These are phyloP conservation scores for Papilio dardanus DNA, from an alignment of 1,140 invertebrate genomes.

Conservation along the genomic window DNA sequence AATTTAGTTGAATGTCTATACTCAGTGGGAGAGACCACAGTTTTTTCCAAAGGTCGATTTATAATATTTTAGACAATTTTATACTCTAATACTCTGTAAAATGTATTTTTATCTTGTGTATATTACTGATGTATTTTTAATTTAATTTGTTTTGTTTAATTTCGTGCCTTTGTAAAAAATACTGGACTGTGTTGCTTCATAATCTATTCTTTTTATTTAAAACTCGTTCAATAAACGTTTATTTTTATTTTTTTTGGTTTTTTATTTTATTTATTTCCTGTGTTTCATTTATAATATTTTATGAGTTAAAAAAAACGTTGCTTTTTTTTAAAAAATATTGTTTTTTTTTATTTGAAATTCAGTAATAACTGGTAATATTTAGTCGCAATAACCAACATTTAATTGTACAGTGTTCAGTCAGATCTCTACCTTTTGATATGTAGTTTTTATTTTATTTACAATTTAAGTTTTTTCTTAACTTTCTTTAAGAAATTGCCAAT, in stretches of 20 bases:
- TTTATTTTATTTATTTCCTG: constrained; percentile 42
- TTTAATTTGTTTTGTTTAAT: constrained; percentile 34
- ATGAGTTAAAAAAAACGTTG: not conserved
- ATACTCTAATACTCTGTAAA: not conserved
- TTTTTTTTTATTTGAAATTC: too few species aligned
- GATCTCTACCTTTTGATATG: not conserved
- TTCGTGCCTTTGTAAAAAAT: constrained; percentile 46
- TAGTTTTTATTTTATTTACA: not conserved
- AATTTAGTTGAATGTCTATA: not conserved
- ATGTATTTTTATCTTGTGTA: constrained; percentile 1
- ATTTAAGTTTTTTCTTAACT: constrained; percentile 14
- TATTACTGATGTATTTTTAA: constrained; percentile 32
- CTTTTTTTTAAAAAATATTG: too few species aligned
- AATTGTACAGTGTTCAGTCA: too few species aligned
- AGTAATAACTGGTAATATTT: too few species aligned
- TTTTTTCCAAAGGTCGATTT: not conserved
- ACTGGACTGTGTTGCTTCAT: constrained; percentile 56
- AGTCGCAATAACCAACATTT: too few species aligned
- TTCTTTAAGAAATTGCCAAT: constrained; percentile 28
- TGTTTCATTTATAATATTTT: constrained; percentile 17
- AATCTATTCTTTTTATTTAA: constrained; percentile 70
- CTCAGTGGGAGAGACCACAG: not conserved
- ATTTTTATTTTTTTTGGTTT: constrained; percentile 60
- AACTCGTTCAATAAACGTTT: constrained; percentile 66
- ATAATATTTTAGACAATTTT: not conserved